Base-by-base conservation (phyloP, 92 coral and sea anemone species). In the Umimayanthus chanpuru region DNA sequence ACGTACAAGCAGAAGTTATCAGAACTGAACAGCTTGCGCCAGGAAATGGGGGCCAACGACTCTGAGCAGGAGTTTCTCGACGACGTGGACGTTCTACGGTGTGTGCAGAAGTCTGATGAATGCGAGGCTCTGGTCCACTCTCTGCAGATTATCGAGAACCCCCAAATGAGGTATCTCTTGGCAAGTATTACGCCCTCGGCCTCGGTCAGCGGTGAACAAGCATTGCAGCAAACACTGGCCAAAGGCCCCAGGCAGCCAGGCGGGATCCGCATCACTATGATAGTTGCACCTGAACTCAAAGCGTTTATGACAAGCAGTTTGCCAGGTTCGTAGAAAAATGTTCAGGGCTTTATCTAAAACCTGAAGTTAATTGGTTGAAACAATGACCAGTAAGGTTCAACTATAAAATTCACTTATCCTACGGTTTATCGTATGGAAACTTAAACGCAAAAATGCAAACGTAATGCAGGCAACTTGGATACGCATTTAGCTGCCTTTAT, bases 141-240 rank as follows among this genome's bases (percentile, higher is more conserved):
- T 28, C 90, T 96, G 70, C 98, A 96, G 89, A 95, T 93, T 70
- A 95, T 96, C 89, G 98, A 96, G 77, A 93, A 96, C 88, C 98
- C 98, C 25, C 96, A 96, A 64, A 93, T 95, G 98, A 89, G 98
- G 79, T 95, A 91, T 77, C 88, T 96, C 9, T 71, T 92, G 40
- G 94, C 95, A 29, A 85, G 93, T 38, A 90, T 92, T 26, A 79
- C 94, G 4, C 97, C 97, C 23, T 87, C 92, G 15, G 86, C 97
- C 23, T 87, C 92, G 15, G 88, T 85, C 21, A 41, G 76, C 43
- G 12, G n/a, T 47, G 67, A 68, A 29, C 65, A 70, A 30, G 25
- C 41, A 5, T 25, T 29, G 47, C 64, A 71, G 67, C 43, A 47
- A 0, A 91, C 86, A 58, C 66, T 90, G 32, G 86, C 93, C n/a